A percentile compares a stretch with the other conserved stretches of the same genome.
These are phyloP conservation scores for Hesperia comma DNA, from an alignment of 2,888 invertebrate species.

Conservation along the genomic window DNA sequence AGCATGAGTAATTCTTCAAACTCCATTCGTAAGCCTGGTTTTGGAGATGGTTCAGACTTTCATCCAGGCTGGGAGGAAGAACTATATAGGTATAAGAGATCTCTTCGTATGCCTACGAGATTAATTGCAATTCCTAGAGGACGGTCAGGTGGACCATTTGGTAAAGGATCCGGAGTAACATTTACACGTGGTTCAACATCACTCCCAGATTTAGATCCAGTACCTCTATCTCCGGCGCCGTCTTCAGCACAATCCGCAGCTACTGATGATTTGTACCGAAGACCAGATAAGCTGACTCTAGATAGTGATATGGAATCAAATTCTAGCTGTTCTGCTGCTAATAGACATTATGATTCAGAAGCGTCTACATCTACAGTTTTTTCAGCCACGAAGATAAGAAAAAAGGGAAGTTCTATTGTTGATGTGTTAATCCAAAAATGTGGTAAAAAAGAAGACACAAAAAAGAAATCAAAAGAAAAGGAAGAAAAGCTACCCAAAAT, in stretches of 20 bases:
- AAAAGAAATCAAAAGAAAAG: conserved; percentile 80
- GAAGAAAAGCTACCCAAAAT: conserved; percentile 83
- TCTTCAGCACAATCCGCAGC: conserved; percentile 85
- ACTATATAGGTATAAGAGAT: conserved; percentile 91
- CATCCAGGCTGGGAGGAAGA: conserved; percentile 93
- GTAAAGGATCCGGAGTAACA: conserved; percentile 61
- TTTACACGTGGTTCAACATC: conserved; percentile 89
- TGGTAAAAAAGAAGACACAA: conserved; percentile 83
- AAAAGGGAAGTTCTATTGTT: conserved; percentile 84
- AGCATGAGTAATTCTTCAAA: conserved; percentile 67
- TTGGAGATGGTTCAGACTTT: conserved; percentile 89
- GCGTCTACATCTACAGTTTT: conserved; percentile 87
- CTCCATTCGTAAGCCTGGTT: conserved; percentile 81
- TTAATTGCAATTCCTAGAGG: conserved; percentile 91
- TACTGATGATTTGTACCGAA: conserved; percentile 82
- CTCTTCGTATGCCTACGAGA: conserved; percentile 91
- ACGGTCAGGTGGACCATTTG: conserved; percentile 82
- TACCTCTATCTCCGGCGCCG: conserved; percentile 87
- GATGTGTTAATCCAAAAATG: conserved; percentile 87
- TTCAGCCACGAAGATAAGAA: conserved; percentile 81
- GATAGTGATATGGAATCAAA: conserved; percentile 88
- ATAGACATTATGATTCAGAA: conserved; percentile 87
- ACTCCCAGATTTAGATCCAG: conserved; percentile 90
- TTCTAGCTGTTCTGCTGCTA: conserved; percentile 84
- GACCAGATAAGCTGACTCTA: conserved; percentile 75